Percentiles rank a stretch among this genome's conserved stretches.
Evolutionary conservation across 2,888 invertebrate species (phyloP).

Genomic region (Nephrocerus scutellatus): DNA sequence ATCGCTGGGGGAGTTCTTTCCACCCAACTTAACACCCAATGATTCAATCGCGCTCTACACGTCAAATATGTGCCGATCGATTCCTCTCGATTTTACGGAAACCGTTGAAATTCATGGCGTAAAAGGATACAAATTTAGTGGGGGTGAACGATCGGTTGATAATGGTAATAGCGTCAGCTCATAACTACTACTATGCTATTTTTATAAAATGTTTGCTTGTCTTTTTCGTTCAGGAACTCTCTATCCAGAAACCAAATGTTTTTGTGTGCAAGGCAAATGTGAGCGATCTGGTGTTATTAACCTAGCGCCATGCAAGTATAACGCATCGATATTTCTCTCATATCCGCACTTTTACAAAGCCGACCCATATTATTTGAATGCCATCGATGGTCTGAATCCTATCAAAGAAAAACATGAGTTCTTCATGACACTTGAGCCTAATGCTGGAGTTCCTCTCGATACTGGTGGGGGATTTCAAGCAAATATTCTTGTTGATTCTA

Average conservation of each 20-base stretch:
- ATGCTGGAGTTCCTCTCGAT: conserved; percentile 68
- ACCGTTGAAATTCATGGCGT: conserved; percentile 56
- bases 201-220: neutral
- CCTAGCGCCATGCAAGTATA: conserved; percentile 64
- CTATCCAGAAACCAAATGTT: conserved; percentile 59
- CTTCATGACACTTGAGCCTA: conserved; percentile 67
- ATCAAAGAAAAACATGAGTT: conserved; percentile 65
- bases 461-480: conserved; percentile 72
- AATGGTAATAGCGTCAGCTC: conserved; percentile 50
- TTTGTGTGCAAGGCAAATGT: conserved; percentile 61
- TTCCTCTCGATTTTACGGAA: conserved; percentile 56
- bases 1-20: conserved; percentile 75
- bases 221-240: conserved; percentile 50
- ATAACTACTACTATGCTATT: neutral
- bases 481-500: conserved; percentile 63
- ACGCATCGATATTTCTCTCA: conserved; percentile 73
- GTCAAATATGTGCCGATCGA: conserved; percentile 67
- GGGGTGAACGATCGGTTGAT: conserved; percentile 60
- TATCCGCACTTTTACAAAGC: conserved; percentile 77
- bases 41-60: conserved; percentile 60
- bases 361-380: conserved; percentile 59
- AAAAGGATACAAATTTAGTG: conserved; percentile 59
- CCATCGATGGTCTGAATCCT: conserved; percentile 63
- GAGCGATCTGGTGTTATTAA: conserved; percentile 65
- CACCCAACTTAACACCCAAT: conserved; percentile 56